Evolutionary conservation across 2,113 vertebrate species (phyloP).

Genomic region (Chlorodrepanis virens): DNA sequence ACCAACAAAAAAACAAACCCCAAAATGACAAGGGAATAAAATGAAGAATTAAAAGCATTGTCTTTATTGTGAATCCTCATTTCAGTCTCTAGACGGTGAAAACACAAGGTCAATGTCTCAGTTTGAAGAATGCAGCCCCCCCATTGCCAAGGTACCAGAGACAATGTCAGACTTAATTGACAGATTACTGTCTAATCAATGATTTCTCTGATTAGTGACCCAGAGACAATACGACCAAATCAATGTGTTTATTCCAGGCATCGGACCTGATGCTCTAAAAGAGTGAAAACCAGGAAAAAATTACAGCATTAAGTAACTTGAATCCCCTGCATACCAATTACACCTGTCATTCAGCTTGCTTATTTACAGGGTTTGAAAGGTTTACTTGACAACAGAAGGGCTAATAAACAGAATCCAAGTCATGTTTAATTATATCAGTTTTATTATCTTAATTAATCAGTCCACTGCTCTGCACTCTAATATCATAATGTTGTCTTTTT

Average conservation of each 20-base stretch:
- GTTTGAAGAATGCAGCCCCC: neutral
- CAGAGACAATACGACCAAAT: constrained; percentile 27
- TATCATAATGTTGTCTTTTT: neutral
- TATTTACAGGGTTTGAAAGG: constrained; percentile 46
- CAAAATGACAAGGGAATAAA: neutral
- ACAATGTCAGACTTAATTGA: constrained; percentile 46
- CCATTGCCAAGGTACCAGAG: neutral
- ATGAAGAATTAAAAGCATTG: neutral
- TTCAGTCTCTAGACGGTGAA: neutral
- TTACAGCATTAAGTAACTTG: neutral
- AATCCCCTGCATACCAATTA: neutral
- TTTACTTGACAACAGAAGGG: constrained; percentile 36
- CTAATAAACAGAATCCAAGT: constrained; percentile 31
- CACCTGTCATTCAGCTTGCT: constrained; percentile 1
- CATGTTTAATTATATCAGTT: constrained; percentile 44
- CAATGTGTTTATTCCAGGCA: constrained; percentile 17
- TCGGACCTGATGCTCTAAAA: neutral
- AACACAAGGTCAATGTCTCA: constrained; percentile 1
- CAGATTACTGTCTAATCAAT: constrained; percentile 58
- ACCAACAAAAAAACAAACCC: neutral
- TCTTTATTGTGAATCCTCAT: neutral
- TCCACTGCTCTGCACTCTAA: neutral
- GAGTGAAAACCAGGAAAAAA: constrained; percentile 20
- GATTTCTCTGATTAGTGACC: constrained; percentile 53
- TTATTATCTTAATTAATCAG: constrained; percentile 59